Conservation (phyloP, 2,888 invertebrate species). For the Parasteatoda lunata region DNA sequence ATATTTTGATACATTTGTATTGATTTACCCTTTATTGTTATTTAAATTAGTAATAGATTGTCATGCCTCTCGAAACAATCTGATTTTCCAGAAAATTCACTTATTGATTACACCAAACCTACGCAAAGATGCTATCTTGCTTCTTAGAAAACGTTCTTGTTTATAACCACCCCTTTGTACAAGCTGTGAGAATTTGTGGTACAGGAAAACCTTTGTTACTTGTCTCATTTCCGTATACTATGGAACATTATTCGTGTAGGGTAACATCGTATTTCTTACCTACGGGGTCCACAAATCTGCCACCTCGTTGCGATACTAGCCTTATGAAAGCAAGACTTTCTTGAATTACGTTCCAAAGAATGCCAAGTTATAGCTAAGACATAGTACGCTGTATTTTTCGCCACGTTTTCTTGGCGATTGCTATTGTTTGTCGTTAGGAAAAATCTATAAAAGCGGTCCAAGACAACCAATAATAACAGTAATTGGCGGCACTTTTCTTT, state of each 20-base stretch:
- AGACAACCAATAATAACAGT: conserved; percentile 44
- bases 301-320: conserved; percentile 16
- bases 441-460: conserved; percentile 4
- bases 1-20: too few species aligned
- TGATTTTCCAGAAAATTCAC: too few species aligned
- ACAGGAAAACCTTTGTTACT: too few species aligned
- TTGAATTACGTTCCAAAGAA: conserved; percentile 19
- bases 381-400: background rate
- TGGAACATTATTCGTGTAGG: background rate
- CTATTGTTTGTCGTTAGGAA: conserved; percentile 20
- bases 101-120: too few species aligned
- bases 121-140: too few species aligned
- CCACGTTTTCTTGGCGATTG: conserved; percentile 1
- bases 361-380: background rate
- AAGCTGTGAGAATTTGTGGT: too few species aligned
- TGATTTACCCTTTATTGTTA: too few species aligned
- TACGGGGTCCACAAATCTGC: conserved; percentile 29
- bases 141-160: too few species aligned
- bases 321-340: conserved; percentile 19
- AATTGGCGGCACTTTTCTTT: conserved; percentile 45
- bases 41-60: too few species aligned
- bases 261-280: conserved; percentile 2
- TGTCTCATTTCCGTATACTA: too few species aligned
- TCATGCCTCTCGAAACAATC: too few species aligned
- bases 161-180: too few species aligned